phyloP scores from a whole-genome alignment of 2,113 vertebrate genomes.

The Entosphenus tridentatus region DNA sequence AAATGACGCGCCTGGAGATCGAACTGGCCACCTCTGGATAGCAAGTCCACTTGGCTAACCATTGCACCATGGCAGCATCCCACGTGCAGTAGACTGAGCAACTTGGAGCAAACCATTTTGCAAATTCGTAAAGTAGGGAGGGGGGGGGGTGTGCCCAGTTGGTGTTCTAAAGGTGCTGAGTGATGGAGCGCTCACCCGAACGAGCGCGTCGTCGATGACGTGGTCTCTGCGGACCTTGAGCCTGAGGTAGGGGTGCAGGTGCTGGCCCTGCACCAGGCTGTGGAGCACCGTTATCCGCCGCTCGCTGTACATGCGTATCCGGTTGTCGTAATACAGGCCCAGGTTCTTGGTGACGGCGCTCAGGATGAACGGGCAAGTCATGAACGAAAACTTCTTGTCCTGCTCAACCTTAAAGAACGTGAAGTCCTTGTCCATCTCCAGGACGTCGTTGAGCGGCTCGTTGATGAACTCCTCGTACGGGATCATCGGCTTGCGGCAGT shows the following conservation, averaged over 20 bases:
- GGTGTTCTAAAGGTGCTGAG: too few species aligned
- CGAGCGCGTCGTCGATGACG: slow-evolving; percentile 87
- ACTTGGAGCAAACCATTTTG: too few species aligned
- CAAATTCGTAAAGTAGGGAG: too few species aligned
- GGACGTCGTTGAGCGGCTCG: slow-evolving; percentile 79
- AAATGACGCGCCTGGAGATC: too few species aligned
- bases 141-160: too few species aligned
- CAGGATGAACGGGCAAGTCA: slow-evolving; percentile 91
- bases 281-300: slow-evolving; percentile 85
- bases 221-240: slow-evolving; percentile 90
- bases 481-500: slow-evolving; percentile 62
- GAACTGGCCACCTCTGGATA: too few species aligned
- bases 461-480: slow-evolving; percentile 88
- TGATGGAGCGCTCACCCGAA: slow-evolving; percentile 46
- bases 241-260: slow-evolving; percentile 68
- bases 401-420: slow-evolving; percentile 96
- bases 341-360: slow-evolving; percentile 84
- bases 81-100: too few species aligned
- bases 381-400: slow-evolving; percentile 95
- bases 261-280: slow-evolving; percentile 81
- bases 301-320: slow-evolving; percentile 97
- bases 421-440: slow-evolving; percentile 99
- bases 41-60: too few species aligned
- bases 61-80: too few species aligned
- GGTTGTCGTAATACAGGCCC: slow-evolving; percentile 92